A percentile compares a stretch with the other conserved stretches of the same genome.
These are phyloP conservation scores for Lucilia sericata DNA, from an alignment of 1,140 invertebrate genomes.

Conservation along the genomic window DNA sequence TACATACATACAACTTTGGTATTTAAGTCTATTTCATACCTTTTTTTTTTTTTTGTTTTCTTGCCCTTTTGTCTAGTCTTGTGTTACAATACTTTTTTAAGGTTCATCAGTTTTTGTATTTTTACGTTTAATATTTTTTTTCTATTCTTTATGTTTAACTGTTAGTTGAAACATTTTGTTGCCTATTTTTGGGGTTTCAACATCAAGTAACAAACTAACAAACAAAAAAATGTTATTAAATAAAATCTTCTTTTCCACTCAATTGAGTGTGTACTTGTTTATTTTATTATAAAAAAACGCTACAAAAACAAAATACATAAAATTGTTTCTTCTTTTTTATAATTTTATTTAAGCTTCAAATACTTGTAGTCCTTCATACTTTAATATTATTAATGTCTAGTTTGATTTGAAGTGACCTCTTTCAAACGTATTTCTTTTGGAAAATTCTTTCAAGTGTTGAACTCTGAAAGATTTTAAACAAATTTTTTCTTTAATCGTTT, in stretches of 20 bases:
- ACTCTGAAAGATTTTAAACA: no score
- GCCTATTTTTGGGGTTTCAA: slow-evolving; percentile 15
- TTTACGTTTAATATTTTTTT: no score
- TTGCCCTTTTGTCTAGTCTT: neutral
- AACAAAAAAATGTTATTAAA: neutral
- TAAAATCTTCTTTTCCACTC: slow-evolving; percentile 16
- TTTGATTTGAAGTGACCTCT: no score
- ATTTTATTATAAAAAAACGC: neutral
- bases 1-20: neutral
- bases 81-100: neutral
- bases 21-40: neutral
- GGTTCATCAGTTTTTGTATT: slow-evolving; percentile 11
- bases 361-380: no score
- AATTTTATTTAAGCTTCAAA: neutral
- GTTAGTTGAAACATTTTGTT: neutral
- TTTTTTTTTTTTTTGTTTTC: neutral
- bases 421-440: no score
- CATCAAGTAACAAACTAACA: neutral
- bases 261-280: slow-evolving; percentile 11
- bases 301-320: neutral
- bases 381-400: no score
- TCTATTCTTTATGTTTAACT: no score
- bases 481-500: no score
- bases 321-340: neutral
- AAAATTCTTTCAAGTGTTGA: no score